Evolutionary conservation across 2,797 vertebrate species (phyloP).

Genomic region (Chloroceryle amazona): DNA sequence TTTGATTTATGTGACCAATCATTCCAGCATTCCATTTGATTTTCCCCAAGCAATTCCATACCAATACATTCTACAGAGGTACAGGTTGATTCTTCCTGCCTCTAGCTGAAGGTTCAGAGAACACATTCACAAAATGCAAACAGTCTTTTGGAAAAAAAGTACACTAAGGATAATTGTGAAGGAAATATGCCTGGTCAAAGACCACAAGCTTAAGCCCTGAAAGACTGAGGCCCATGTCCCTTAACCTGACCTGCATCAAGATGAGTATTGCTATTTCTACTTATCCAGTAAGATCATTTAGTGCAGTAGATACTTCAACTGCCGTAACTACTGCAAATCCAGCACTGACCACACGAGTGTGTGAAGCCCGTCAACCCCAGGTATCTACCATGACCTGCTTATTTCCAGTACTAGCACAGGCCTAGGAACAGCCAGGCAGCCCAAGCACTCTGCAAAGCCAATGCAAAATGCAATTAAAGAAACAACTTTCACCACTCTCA

Average conservation of each 20-base stretch:
- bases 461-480: not conserved
- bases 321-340: not conserved
- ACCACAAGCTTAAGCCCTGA: too few species aligned
- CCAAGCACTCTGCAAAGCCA: not conserved
- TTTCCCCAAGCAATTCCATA: not conserved
- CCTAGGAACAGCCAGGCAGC: not conserved
- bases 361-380: not conserved
- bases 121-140: not conserved
- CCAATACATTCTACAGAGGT: not conserved
- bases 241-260: not conserved
- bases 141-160: not conserved
- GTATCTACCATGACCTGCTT: not conserved
- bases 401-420: not conserved
- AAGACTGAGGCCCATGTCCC: not conserved
- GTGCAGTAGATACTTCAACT: rapidly evolving
- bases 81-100: not conserved
- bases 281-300: not conserved
- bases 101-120: not conserved
- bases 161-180: not conserved
- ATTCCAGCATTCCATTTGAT: not conserved
- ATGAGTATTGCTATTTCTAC: not conserved
- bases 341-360: rapidly evolving
- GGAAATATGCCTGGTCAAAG: not conserved
- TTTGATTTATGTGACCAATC: not conserved
- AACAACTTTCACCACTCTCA: not conserved